phyloP scores from a whole-genome alignment of 2,113 vertebrate species.

The Caranx melampygus region DNA sequence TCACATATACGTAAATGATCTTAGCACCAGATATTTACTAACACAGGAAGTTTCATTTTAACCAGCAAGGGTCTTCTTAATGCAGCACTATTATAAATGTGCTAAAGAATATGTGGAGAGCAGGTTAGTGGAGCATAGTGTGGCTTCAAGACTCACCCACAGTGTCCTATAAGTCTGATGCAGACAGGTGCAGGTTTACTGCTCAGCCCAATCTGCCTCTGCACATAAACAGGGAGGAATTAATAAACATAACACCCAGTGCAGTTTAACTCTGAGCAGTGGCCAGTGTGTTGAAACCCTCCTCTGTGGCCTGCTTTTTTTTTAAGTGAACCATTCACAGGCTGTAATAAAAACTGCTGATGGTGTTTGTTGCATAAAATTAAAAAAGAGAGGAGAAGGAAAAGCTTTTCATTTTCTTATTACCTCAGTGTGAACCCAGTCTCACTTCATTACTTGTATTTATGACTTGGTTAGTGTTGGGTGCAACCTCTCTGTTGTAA shows the following conservation, averaged over 20 bases:
- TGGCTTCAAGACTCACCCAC: neutral
- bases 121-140: neutral
- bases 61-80: neutral
- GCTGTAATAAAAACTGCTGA: slow-evolving; percentile 14
- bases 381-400: neutral
- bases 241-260: neutral
- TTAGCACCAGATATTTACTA: neutral
- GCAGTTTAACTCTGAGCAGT: neutral
- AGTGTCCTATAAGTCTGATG: slow-evolving; percentile 1
- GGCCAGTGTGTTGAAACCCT: neutral
- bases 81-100: neutral
- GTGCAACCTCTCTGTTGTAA: slow-evolving; percentile 34
- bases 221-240: neutral
- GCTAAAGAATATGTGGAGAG: neutral
- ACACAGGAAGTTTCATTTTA: neutral
- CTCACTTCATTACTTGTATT: slow-evolving; percentile 55
- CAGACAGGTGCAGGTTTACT: neutral
- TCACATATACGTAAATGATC: neutral
- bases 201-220: neutral
- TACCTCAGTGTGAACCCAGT: slow-evolving; percentile 35
- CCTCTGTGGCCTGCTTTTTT: neutral
- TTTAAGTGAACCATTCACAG: neutral
- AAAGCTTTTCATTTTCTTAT: slow-evolving; percentile 10
- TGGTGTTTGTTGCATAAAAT: slow-evolving; percentile 13
- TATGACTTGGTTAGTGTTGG: slow-evolving; percentile 47